A percentile compares a stretch with the other conserved stretches of the same genome.
phyloP scores from a whole-genome alignment of 1,140 invertebrate genomes.

The Lordiphosa collinella region DNA sequence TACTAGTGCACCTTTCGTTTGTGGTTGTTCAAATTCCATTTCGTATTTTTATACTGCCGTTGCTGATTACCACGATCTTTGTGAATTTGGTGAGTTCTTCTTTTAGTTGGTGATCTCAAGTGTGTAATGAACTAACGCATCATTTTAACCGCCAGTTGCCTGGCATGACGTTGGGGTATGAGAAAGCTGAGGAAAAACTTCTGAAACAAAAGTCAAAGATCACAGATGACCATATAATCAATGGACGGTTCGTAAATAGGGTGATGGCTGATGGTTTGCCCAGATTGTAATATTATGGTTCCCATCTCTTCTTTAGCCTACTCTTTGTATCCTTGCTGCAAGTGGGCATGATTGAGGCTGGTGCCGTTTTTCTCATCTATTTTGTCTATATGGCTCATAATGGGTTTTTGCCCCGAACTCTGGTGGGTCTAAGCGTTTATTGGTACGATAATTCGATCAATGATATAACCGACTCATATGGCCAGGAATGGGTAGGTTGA shows the following conservation, averaged over 20 bases:
- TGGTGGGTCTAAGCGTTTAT: background rate
- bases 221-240: slow-evolving; percentile 36
- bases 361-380: slow-evolving; percentile 31
- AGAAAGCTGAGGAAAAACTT: slow-evolving; percentile 26
- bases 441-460: slow-evolving; percentile 28
- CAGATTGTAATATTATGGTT: no score
- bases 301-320: slow-evolving; percentile 12
- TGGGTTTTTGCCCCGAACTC: slow-evolving; percentile 32
- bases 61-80: slow-evolving; percentile 13
- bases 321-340: slow-evolving; percentile 34
- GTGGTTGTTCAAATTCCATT: slow-evolving; percentile 20
- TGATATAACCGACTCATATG: slow-evolving; percentile 40
- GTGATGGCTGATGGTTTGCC: no score
- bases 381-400: slow-evolving; percentile 32
- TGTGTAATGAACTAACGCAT: background rate
- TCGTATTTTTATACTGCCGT: slow-evolving; percentile 9
- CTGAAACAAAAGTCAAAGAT: slow-evolving; percentile 41
- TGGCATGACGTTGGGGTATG: slow-evolving; percentile 22
- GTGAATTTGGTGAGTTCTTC: slow-evolving; percentile 35
- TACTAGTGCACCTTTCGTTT: slow-evolving; percentile 7
- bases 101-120: no score
- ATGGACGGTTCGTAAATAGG: slow-evolving; percentile 21
- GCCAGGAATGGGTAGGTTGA: slow-evolving; percentile 51
- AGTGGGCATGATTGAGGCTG: slow-evolving; percentile 39
- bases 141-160: slow-evolving; percentile 20